Evolutionary conservation across 92 coral and sea anemone genomes (phyloP).

Genomic region (Zoanthus sociatus): DNA sequence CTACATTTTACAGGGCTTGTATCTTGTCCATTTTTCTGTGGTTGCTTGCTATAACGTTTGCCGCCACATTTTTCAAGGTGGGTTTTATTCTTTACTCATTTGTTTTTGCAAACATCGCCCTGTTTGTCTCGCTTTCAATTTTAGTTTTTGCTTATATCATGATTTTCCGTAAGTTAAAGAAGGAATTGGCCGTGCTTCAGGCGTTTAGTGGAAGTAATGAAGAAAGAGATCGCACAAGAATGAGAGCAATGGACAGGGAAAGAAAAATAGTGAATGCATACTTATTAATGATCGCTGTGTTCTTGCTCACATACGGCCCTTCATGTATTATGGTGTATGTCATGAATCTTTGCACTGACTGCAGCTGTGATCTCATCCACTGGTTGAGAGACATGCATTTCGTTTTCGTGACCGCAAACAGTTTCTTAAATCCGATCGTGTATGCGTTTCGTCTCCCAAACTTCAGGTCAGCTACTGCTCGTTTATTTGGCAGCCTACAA

Average conservation of each 20-base stretch:
- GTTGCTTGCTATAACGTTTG: conserved; percentile 16
- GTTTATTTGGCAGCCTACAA: neutral
- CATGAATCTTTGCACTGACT: conserved; percentile 85
- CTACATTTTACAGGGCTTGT: conserved; percentile 21
- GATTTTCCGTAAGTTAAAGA: conserved; percentile 78
- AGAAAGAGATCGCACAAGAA: conserved; percentile 74
- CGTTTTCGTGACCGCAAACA: conserved; percentile 81
- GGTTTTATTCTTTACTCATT: conserved; percentile 34
- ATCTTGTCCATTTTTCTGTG: conserved; percentile 5
- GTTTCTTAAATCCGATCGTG: conserved; percentile 84
- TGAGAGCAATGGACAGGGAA: conserved; percentile 78
- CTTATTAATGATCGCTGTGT: conserved; percentile 76
- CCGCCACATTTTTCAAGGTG: conserved; percentile 33
- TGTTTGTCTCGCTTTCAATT: conserved; percentile 82
- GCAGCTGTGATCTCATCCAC: conserved; percentile 88
- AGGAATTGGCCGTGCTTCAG: conserved; percentile 62
- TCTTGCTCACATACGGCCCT: conserved; percentile 85
- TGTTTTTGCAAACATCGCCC: conserved; percentile 75
- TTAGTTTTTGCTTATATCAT: conserved; percentile 90
- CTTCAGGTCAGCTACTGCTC: conserved; percentile 67
- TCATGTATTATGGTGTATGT: conserved; percentile 91
- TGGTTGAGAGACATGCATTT: conserved; percentile 92
- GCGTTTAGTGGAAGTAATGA: conserved; percentile 59
- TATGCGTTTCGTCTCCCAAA: conserved; percentile 87
- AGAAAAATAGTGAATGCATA: conserved; percentile 79